phyloP scores from a whole-genome alignment of 2,113 vertebrate genomes.

The Madoqua kirkii region DNA sequence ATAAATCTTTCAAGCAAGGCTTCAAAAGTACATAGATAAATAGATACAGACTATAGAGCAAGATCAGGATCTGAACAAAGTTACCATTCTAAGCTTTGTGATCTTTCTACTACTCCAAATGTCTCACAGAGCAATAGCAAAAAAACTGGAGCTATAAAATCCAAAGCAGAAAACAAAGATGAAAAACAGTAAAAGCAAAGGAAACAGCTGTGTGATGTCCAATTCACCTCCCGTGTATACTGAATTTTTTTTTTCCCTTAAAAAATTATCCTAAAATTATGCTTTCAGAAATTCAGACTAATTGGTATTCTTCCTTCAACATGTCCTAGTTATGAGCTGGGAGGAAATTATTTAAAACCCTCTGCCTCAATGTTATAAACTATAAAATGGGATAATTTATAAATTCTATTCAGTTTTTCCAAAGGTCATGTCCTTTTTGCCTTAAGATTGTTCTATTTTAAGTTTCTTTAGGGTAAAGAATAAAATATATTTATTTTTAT shows the following conservation, averaged over 20 bases:
- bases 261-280: not conserved
- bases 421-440: not conserved
- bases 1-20: not conserved
- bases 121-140: not conserved
- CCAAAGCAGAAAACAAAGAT: not conserved
- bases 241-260: not conserved
- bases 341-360: not conserved
- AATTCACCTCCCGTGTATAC: not conserved
- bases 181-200: not conserved
- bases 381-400: not conserved
- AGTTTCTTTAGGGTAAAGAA: not conserved
- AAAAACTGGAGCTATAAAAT: not conserved
- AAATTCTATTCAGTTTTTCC: not conserved
- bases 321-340: not conserved
- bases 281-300: not conserved
- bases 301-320: not conserved
- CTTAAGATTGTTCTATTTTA: not conserved
- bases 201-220: not conserved
- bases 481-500: not conserved
- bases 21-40: not conserved
- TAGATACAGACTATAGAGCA: not conserved
- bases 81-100: not conserved
- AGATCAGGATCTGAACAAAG: not conserved
- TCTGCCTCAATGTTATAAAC: not conserved
- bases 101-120: not conserved